Base-by-base conservation (phyloP, 2,113 vertebrate species). In the Anguilla japonica region DNA sequence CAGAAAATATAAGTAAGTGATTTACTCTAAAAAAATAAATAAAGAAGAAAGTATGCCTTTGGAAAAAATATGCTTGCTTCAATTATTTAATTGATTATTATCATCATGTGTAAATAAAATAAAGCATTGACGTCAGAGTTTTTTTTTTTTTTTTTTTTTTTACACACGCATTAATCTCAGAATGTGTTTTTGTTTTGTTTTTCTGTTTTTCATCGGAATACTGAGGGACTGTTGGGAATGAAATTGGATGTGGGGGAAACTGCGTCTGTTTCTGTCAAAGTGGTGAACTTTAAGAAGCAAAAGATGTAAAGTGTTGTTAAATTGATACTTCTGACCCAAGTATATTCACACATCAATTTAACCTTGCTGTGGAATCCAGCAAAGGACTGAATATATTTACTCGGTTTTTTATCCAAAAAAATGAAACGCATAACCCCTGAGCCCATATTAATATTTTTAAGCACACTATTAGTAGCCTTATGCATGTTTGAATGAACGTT, bases 1-100 rank as follows among this genome's bases (percentile, higher is more conserved):
- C 98, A 82, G 98, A 97, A 94, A 98, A 99, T 88, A 99, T 99
- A 34, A 97, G 98, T 99, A 93, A 97, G 98, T 96, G 26, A 67
- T 86, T 87, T 26, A 29, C 56, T 29, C 82, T 81, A 41, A 63
- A 85, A 75, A 13, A 87, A 88, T 85, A 34, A 34, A 34, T 34
- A 34, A 34, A 34, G 34, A 34, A 34, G 34, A 34, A 34, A 34
- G 34, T 34, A 34, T 34, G 34, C 34, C 34, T 34, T 34, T 34
- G 34, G 34, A 34, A 79, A 89, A 87, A 29, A 89, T 85, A 83
- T 89, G 50, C 13, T 53, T 53, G 13, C 50, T 14, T 53, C 50
- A 53, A 53, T 53, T 53, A 53, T 13, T 53, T 53, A 11, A 53
- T 53, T 53, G 50, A 53, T 53, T 53, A 2, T 53, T 53, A 53